A percentile compares a stretch with the other conserved stretches of the same genome.
Evolutionary conservation across 2,888 invertebrate species (phyloP).

Genomic region (Eristalis intricaria): DNA sequence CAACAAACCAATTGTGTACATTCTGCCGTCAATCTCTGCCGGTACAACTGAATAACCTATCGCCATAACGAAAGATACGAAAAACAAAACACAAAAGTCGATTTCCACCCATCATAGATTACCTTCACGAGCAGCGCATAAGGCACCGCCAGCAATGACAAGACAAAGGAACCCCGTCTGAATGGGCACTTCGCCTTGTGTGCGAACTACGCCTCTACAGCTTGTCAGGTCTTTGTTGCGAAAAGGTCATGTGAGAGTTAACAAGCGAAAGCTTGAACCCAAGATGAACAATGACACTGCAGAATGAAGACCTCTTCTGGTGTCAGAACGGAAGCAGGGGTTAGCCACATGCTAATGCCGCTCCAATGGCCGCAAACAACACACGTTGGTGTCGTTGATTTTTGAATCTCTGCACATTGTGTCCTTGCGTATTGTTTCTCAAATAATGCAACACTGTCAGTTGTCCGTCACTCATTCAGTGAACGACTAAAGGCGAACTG

Average conservation of each 20-base stretch:
- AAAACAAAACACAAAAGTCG: not conserved
- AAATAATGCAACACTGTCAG: slow-evolving; percentile 56
- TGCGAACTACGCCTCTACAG: not conserved
- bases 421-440: slow-evolving; percentile 48
- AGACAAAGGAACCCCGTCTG: slow-evolving; percentile 44
- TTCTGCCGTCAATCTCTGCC: not conserved
- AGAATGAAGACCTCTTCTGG: slow-evolving; percentile 58
- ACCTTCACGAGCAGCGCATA: not conserved
- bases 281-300: slow-evolving; percentile 43
- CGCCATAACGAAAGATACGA: not conserved
- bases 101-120: not conserved
- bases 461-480: slow-evolving; percentile 14
- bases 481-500: slow-evolving; percentile 31
- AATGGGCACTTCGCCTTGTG: slow-evolving; percentile 23
- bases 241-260: slow-evolving; percentile 58
- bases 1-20: not conserved
- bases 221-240: slow-evolving; percentile 36
- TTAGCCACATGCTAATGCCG: slow-evolving; percentile 37
- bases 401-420: slow-evolving; percentile 33
- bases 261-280: slow-evolving; percentile 63
- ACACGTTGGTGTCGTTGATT: slow-evolving; percentile 9
- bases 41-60: not conserved
- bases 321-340: slow-evolving; percentile 45
- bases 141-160: slow-evolving; percentile 13
- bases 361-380: slow-evolving; percentile 24